Base-by-base conservation (phyloP, 1,140 invertebrate species). In the Halyomorpha halys region DNA sequence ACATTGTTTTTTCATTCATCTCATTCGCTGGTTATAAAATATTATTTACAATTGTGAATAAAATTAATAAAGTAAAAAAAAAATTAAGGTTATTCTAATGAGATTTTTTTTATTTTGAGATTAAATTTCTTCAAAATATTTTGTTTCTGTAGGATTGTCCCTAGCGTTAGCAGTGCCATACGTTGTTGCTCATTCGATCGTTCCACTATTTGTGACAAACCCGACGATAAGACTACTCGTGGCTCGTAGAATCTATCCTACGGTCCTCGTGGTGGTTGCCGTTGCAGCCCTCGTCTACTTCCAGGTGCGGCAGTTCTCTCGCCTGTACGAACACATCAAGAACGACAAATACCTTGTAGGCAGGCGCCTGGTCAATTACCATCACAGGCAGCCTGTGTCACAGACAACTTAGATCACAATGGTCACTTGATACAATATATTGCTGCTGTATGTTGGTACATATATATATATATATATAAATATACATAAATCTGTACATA, bases 261-360 rank as follows among this genome's bases (percentile, higher is more conserved):
- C 89, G 66, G 77, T 96, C 27, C 75, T 98, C 51, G 75, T 91
- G 23, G 76, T 89, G 0, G 30, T 65, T 6, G 30, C 65, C 3
- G 62, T 71, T n/a, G 54, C 65, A 14, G 64, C 61, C 44, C 64
- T 72, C 61, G 63, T 67, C 45, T 60, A 60, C 8, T 83, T 90
- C 72, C 90, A 94, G 78, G 85, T 95, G 44, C 83, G 87, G 63
- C 95, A 98, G 73, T 94, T 98, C 74, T 86, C 83, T 70, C 89
- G 92, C 71, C 79, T 99, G 0, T 98, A 98, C 73, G 91, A 98
- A 73, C 95, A 97, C 76, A 99, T 99, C 72, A 97, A 97, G 76
- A 98, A 99, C 79, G 96, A 99, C 74, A 98, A 98, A 79, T 98
- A 97, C 78, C 81, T 98, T 25, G 94, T 98, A 3, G 94, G 95